These are phyloP conservation scores for Anas flavirostris DNA, from an alignment of 2,797 vertebrate genomes.

Conservation along the genomic window DNA sequence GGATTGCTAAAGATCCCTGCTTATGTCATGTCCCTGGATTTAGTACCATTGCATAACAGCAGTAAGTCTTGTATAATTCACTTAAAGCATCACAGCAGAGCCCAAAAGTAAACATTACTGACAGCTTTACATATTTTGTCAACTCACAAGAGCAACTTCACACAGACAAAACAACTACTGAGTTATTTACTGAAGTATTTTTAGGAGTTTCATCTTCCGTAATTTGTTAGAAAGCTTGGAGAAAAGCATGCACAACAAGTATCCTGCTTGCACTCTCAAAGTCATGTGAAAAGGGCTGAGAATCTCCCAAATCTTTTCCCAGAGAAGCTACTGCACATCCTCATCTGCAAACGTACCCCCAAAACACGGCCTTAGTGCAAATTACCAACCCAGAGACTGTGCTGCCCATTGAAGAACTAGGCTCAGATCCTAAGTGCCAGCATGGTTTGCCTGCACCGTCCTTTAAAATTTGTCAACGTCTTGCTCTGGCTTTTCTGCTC, in stretches of 20 bases:
- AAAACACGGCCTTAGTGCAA: neutral
- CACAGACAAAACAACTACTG: neutral
- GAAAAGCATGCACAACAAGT: neutral
- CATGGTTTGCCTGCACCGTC: neutral
- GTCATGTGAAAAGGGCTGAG: neutral
- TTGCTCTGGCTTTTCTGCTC: neutral
- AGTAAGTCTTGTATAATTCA: neutral
- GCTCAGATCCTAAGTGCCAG: neutral
- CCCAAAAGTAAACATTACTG: neutral
- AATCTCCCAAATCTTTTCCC: neutral
- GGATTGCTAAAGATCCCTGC: neutral
- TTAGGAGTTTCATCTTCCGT: neutral
- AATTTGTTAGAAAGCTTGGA: neutral
- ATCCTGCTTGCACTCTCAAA: neutral
- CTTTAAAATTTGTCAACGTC: neutral
- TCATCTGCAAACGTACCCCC: neutral
- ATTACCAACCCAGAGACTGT: rapidly evolving
- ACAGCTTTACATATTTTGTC: neutral
- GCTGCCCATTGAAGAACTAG: neutral
- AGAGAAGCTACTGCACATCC: neutral
- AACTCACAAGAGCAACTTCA: neutral
- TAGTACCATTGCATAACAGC: neutral
- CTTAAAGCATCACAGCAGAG: neutral
- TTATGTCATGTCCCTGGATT: neutral
- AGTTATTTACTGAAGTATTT: neutral